phyloP scores from a whole-genome alignment of 1,140 invertebrate genomes.

The Pentalonia nigronervosa region DNA sequence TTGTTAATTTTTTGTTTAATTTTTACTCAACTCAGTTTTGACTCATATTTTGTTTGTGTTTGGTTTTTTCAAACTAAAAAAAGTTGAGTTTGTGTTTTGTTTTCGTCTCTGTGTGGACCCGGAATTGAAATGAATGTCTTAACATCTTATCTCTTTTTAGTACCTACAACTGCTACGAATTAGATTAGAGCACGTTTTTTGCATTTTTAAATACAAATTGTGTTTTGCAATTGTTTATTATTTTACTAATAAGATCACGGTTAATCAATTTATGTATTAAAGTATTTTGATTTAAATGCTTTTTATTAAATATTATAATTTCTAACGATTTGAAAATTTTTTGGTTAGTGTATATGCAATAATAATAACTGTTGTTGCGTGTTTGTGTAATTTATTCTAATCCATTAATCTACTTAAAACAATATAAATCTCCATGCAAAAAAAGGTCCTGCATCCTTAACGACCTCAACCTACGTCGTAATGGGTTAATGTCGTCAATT shows the following conservation, averaged over 20 bases:
- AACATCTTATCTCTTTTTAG: neutral
- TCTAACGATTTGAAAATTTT: neutral
- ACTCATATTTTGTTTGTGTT: too few species aligned
- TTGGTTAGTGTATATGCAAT: neutral
- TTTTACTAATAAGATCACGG: neutral
- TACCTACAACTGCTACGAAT: neutral
- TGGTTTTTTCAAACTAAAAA: too few species aligned
- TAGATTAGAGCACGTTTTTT: neutral
- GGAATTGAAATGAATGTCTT: neutral
- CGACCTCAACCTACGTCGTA: neutral
- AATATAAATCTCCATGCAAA: neutral
- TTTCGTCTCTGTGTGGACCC: too few species aligned
- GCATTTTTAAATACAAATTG: neutral
- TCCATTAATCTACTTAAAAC: constrained; percentile 10
- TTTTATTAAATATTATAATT: neutral
- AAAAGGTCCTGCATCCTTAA: neutral
- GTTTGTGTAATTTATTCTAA: neutral
- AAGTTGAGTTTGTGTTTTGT: too few species aligned
- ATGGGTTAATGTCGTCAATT: neutral
- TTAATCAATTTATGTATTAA: neutral
- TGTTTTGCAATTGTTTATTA: neutral
- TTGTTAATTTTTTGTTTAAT: too few species aligned
- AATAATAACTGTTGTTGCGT: neutral
- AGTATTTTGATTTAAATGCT: neutral
- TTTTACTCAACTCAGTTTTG: too few species aligned